Evolutionary conservation across 2,797 vertebrate species (phyloP).

Genomic region (Falco novaeseelandiae): DNA sequence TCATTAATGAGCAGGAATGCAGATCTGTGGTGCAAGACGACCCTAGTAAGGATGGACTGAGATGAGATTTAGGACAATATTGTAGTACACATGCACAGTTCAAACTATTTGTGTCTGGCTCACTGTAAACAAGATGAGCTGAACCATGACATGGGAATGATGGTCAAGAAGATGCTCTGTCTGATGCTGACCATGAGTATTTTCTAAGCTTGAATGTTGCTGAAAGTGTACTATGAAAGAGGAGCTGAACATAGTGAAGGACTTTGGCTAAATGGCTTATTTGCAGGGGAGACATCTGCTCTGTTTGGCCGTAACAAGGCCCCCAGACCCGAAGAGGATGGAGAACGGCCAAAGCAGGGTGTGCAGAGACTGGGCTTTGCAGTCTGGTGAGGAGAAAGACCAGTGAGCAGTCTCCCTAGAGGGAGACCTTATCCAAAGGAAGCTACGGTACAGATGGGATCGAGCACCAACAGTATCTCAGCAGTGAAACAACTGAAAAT

Average conservation of each 20-base stretch:
- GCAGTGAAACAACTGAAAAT: not conserved
- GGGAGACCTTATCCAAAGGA: not conserved
- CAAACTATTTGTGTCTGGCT: not conserved
- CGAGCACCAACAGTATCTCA: not conserved
- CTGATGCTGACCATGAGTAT: rapidly evolving
- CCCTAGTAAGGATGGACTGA: not conserved
- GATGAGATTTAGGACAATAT: not conserved
- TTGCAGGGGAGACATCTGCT: not conserved
- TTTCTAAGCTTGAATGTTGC: not conserved
- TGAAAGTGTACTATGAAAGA: rapidly evolving
- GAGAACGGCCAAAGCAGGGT: not conserved
- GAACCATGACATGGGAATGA: not conserved
- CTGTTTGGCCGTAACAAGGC: not conserved
- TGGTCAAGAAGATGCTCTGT: not conserved
- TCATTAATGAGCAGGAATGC: not conserved
- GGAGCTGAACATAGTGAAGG: not conserved
- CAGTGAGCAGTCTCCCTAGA: not conserved
- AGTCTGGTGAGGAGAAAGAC: not conserved
- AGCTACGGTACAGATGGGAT: not conserved
- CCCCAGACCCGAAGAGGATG: not conserved
- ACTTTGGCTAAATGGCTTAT: not conserved
- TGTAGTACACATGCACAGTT: not conserved
- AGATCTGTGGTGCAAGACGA: not conserved
- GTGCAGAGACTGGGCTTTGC: not conserved
- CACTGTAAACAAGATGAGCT: not conserved